Conservation (phyloP, 2,113 vertebrate genomes). For the Neotragus pygmaeus region DNA sequence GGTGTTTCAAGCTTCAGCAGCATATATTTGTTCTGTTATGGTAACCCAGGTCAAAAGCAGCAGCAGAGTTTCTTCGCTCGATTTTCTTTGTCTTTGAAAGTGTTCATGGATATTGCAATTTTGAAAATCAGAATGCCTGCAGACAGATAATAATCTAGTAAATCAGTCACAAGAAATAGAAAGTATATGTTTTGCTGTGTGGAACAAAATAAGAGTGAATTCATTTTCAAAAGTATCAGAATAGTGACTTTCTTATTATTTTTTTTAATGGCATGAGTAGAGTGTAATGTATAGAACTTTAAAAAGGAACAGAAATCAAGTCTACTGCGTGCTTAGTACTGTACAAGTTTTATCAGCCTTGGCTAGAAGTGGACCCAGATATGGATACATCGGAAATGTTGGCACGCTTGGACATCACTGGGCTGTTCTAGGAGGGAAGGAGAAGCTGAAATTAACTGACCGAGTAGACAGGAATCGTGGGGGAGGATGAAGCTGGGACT, state of each 20-base stretch:
- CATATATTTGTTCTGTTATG: neutral
- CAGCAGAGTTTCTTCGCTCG: neutral
- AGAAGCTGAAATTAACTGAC: neutral
- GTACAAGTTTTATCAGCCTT: neutral
- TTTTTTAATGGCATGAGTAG: neutral
- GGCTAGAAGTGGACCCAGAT: neutral
- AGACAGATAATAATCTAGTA: neutral
- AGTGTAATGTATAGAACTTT: neutral
- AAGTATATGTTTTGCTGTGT: neutral
- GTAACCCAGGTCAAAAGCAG: neutral
- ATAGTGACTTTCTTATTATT: neutral
- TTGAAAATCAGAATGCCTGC: neutral
- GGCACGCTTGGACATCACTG: neutral
- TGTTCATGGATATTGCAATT: neutral
- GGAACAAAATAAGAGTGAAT: neutral
- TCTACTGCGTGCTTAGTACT: no score
- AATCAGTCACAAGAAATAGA: neutral
- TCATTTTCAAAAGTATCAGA: neutral
- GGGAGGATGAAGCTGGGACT: neutral
- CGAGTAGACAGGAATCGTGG: neutral
- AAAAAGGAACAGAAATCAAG: neutral
- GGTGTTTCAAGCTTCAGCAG: neutral
- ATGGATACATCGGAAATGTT: neutral
- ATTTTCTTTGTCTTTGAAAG: constrained; percentile 26
- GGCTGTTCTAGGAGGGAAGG: neutral